Conservation (phyloP, 2,113 vertebrate species). For the Atherinomorus stipes region DNA sequence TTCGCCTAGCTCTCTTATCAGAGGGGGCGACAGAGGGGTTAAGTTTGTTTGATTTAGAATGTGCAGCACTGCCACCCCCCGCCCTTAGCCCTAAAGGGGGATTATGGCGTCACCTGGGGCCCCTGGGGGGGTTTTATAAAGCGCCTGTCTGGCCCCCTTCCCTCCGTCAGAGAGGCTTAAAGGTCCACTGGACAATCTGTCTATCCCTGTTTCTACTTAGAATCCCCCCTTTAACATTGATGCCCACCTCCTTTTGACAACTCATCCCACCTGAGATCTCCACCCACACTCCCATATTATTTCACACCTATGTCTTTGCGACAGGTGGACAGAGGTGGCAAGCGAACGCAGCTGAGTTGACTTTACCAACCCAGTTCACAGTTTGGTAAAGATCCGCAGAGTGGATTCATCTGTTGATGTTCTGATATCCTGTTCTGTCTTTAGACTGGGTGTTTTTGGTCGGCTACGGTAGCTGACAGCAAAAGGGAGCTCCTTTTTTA, state of each 20-base stretch:
- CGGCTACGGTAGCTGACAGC: conserved; percentile 52
- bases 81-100: conserved; percentile 67
- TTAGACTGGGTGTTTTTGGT: conserved; percentile 29
- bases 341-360: conserved; percentile 65
- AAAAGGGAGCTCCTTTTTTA: conserved; percentile 52
- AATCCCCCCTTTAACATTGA: conserved; percentile 69
- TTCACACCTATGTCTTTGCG: conserved; percentile 78
- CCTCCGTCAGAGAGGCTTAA: conserved; percentile 83
- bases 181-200: conserved; percentile 77
- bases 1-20: conserved; percentile 25
- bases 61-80: conserved; percentile 57
- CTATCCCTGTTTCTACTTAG: conserved; percentile 70
- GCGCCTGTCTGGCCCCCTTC: conserved; percentile 78
- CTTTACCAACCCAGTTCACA: conserved; percentile 50
- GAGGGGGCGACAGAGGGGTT: conserved; percentile 56
- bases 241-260: conserved; percentile 75
- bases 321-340: conserved; percentile 74
- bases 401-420: conserved; percentile 60
- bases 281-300: conserved; percentile 53
- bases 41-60: conserved; percentile 79
- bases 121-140: conserved; percentile 83
- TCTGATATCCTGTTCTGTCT: conserved; percentile 20
- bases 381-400: conserved; percentile 52
- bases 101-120: conserved; percentile 82
- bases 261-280: conserved; percentile 60